Evolutionary conservation across 2,113 vertebrate species (phyloP), one percentile per base, ranked within the genome.

Genomic region (Scartelaos histophorus): DNA sequence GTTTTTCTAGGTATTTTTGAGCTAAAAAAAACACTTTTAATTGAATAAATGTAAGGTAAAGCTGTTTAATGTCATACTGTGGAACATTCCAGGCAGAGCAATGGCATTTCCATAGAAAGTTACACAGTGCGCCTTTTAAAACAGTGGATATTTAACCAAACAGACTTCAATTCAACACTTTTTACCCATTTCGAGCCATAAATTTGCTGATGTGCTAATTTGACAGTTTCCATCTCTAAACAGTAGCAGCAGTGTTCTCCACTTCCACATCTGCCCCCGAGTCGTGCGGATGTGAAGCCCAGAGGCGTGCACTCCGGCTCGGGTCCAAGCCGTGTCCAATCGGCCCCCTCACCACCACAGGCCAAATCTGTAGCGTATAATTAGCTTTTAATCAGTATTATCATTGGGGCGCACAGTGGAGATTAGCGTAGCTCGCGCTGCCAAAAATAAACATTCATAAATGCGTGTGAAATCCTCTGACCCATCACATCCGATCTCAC

Each of bases 301-400:
- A 70, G 80, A 80, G 85, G 84, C 88, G 76, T 74, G 80, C 79
- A 21, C 73, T 69, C 76, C 68, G 81, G 80, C 79, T 69, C 12
- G 56, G 49, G 86, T 88, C 86, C 87, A 79, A 87, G 79, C 88
- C 67, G 76, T 79, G 87, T 88, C 87, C 76, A 88, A 90, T 91
- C 87, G 87, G 83, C 80, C 43, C 75, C 73, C 87, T 82, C 88
- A 85, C 88, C 88, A 86, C 89, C 89, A 81, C 79, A 85, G 85
- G 88, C 91, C 86, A 86, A 89, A 89, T 91, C 87, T 88, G 88
- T 79, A 87, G 90, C 88, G 79, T 92, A 89, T 93, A 91, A 93
- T 92, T 93, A 90, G 88, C 86, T 90, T 91, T 90, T 91, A 92
- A 91, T 92, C 90, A 90, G 89, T 86, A 82, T 71, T 80, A 81